These are phyloP conservation scores for Umimayanthus kanabou DNA, from an alignment of 92 coral and sea anemone species.

Conservation along the genomic window DNA sequence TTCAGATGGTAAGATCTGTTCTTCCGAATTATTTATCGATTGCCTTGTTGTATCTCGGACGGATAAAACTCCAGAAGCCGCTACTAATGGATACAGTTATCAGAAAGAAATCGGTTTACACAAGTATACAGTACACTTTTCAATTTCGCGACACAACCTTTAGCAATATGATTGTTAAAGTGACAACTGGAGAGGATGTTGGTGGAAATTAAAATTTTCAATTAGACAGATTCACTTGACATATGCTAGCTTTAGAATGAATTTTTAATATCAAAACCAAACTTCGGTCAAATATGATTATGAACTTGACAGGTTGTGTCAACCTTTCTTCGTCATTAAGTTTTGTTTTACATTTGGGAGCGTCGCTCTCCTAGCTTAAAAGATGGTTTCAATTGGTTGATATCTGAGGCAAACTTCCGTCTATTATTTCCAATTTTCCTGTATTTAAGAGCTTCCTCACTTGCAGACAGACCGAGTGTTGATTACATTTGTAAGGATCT, in stretches of 20 bases:
- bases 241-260: constrained; percentile 5
- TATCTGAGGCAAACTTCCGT: not conserved
- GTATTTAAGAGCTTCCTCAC: not conserved
- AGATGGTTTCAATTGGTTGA: not conserved
- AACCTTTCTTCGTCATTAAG: not conserved
- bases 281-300: not conserved
- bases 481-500: not conserved
- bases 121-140: constrained; percentile 6
- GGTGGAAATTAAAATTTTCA: constrained; percentile 5
- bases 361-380: not conserved
- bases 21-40: not conserved
- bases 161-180: not conserved
- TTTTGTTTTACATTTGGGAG: not conserved
- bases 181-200: constrained; percentile 12
- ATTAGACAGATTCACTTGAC: constrained; percentile 13
- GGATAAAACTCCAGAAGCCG: not conserved
- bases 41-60: not conserved
- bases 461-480: not conserved
- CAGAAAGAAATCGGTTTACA: not conserved
- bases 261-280: constrained; percentile 16
- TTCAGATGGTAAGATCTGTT: not conserved
- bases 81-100: not conserved
- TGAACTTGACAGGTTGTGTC: constrained; percentile 9
- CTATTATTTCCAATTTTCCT: not conserved
- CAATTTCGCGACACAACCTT: not conserved